Evolutionary conservation across 2,797 vertebrate species (phyloP).

Genomic region (Selene dorsalis): DNA sequence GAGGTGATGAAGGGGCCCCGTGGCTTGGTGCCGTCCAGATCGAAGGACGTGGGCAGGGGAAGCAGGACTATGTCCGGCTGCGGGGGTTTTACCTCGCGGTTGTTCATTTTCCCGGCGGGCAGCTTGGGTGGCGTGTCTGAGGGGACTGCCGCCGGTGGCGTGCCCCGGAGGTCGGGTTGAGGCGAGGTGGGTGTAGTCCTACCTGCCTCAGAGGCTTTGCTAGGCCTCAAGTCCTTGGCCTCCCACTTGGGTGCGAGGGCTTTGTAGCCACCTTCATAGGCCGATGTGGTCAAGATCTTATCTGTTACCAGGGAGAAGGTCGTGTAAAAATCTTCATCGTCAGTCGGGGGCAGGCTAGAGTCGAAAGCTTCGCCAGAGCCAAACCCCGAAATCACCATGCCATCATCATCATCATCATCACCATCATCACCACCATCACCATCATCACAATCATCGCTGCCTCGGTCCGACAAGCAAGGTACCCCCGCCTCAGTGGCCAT

Average conservation of each 20-base stretch:
- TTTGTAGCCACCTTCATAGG: conserved; percentile 99
- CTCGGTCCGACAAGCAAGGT: conserved; percentile 99
- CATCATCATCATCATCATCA: conserved; percentile 90
- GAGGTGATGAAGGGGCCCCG: conserved; percentile 99
- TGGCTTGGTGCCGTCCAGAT: conserved; percentile 98
- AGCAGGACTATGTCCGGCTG: conserved; percentile 99
- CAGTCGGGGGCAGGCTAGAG: conserved; percentile 99
- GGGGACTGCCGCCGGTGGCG: conserved; percentile 90
- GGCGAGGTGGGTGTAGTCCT: conserved; percentile 97
- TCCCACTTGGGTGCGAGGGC: conserved; percentile 99
- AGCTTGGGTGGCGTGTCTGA: conserved; percentile 95
- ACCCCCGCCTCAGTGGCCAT: conserved; percentile 99
- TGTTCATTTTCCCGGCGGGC: conserved; percentile 99
- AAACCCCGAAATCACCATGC: conserved; percentile 99
- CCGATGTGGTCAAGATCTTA: conserved; percentile 99
- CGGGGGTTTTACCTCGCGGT: conserved; percentile 98
- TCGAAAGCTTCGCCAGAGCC: conserved; percentile 99
- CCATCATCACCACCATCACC: conserved; percentile 97
- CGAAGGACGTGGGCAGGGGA: conserved; percentile 97
- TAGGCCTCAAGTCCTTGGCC: conserved; percentile 99
- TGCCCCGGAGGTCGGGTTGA: conserved; percentile 92
- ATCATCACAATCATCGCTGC: conserved; percentile 99
- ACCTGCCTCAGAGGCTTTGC: conserved; percentile 98
- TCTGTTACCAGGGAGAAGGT: conserved; percentile 99
- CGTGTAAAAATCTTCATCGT: conserved; percentile 99